Conservation (phyloP, 2,888 invertebrate species). For the Leptinotarsa tumamoca region DNA sequence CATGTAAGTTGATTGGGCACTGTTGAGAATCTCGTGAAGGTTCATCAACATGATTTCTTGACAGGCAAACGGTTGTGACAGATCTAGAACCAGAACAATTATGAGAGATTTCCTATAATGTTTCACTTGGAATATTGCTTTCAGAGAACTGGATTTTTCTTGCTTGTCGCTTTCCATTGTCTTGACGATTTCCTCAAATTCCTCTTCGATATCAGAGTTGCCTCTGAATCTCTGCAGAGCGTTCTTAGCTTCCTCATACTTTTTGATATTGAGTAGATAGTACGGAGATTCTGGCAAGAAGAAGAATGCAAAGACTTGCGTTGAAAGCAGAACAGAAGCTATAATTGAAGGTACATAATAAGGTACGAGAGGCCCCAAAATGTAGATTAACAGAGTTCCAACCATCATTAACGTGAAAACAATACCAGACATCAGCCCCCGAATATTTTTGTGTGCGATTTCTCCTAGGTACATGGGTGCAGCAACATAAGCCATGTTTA, state of each 20-base stretch:
- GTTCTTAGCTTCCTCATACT: slow-evolving; percentile 53
- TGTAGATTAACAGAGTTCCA: slow-evolving; percentile 58
- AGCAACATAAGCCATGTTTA: slow-evolving; percentile 61
- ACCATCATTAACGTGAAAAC: slow-evolving; percentile 60
- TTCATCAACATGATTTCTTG: slow-evolving; percentile 63
- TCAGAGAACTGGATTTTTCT: slow-evolving; percentile 56
- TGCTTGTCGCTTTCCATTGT: slow-evolving; percentile 57
- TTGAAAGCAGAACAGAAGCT: too few relatives aligned
- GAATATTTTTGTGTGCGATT: background rate
- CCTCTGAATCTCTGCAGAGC: slow-evolving; percentile 53
- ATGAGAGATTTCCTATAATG: slow-evolving; percentile 56
- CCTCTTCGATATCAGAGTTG: slow-evolving; percentile 55
- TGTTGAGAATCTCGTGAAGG: slow-evolving; percentile 58
- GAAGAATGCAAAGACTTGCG: slow-evolving; percentile 2
- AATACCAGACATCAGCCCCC: slow-evolving; percentile 57
- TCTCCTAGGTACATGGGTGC: slow-evolving; percentile 59
- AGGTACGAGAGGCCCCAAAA: slow-evolving; percentile 50
- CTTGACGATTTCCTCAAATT: slow-evolving; percentile 56
- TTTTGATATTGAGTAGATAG: slow-evolving; percentile 4
- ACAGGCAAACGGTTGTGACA: slow-evolving; percentile 59
- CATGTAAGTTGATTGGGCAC: slow-evolving; percentile 55
- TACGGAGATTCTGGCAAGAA: slow-evolving; percentile 31
- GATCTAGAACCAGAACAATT: slow-evolving; percentile 57
- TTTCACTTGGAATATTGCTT: slow-evolving; percentile 56
- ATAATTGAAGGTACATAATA: slow-evolving; percentile 43